Percentiles rank a stretch among this genome's conserved stretches.
Conservation (phyloP, 2,797 vertebrate genomes). For the Anguilla marmorata region DNA sequence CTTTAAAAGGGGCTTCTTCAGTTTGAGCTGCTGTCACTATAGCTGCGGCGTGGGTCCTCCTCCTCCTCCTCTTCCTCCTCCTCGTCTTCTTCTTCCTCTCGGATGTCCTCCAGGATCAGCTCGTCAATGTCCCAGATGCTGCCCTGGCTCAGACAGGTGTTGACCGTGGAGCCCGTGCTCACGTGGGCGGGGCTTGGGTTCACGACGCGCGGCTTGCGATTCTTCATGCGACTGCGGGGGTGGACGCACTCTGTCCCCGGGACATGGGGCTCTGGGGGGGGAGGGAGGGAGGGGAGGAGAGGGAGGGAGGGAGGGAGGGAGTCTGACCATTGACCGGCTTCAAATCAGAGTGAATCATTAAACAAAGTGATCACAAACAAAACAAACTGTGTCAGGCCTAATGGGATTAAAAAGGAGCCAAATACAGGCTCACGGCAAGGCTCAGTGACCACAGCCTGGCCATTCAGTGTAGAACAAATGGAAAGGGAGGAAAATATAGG, state of each 20-base stretch:
- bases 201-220: constrained; percentile 67
- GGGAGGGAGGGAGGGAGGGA: constrained; percentile 9
- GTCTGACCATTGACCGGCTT: not conserved
- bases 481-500: not conserved
- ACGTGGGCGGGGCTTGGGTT: constrained; percentile 64
- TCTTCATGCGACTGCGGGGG: constrained; percentile 66
- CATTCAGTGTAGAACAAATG: not conserved
- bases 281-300: not conserved
- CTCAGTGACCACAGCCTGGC: not conserved
- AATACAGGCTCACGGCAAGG: not conserved
- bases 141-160: constrained; percentile 76
- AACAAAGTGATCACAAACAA: not conserved
- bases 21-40: constrained; percentile 30
- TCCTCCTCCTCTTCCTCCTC: constrained; percentile 15
- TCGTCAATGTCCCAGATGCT: constrained; percentile 65
- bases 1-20: constrained; percentile 2
- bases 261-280: constrained; percentile 65
- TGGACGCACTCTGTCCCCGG: constrained; percentile 71
- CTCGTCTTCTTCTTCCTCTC: constrained; percentile 59
- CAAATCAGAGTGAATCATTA: not conserved
- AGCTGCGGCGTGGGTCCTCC: constrained; percentile 7
- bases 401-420: too few relatives aligned
- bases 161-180: constrained; percentile 76
- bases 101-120: constrained; percentile 70
- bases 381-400: not conserved